Base-by-base conservation (phyloP, 2,888 invertebrate genomes). In the Muschampia plurimacula region DNA sequence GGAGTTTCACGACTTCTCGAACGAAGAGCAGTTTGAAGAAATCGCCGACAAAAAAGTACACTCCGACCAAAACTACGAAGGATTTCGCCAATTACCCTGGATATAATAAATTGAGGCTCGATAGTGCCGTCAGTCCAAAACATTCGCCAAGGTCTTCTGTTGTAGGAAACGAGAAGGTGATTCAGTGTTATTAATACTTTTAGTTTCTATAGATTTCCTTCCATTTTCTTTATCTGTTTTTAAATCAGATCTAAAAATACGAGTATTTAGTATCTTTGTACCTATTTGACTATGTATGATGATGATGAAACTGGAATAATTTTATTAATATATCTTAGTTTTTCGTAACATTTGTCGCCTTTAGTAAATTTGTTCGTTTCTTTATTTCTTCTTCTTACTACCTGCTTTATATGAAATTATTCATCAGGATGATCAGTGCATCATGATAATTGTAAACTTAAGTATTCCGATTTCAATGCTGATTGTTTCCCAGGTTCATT, bases 81-180 rank as follows among this genome's bases (percentile, higher is more conserved):
- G 93, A 93, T 74, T 81, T 85, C 71, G 81, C 88, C 0, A 90
- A 82, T 77, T 89, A 87, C 75, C 89, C 88, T 12, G 94, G 94
- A 2, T 95, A 94, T 78, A 95, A 95, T 77, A 95, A 95, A 73
- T 76, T 95, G 76, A 89, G 95, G 69, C 76, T 95, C 75, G 95
- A 95, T 74, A 94, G 94, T 74, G 95, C 95, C 32, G 83, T 90
- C 12, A 95, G 95, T 75, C 95, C 95, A 2, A 95, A 95, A 69
- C 95, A 95, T 77, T 91, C 90, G 0, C 93, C 94, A 0, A 85
- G 89, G 74, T 80, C 87, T 0, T 79, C 82, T 13, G 80, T 84
- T 46, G 79, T 84, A 63, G 88, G 85, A 28, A 79, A 83, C 74
- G 93, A 93, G 73, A 94, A 94, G 86, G 93, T 92, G 69, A 81